Base-by-base conservation (phyloP, 2,797 vertebrate genomes). In the Falco cherrug region DNA sequence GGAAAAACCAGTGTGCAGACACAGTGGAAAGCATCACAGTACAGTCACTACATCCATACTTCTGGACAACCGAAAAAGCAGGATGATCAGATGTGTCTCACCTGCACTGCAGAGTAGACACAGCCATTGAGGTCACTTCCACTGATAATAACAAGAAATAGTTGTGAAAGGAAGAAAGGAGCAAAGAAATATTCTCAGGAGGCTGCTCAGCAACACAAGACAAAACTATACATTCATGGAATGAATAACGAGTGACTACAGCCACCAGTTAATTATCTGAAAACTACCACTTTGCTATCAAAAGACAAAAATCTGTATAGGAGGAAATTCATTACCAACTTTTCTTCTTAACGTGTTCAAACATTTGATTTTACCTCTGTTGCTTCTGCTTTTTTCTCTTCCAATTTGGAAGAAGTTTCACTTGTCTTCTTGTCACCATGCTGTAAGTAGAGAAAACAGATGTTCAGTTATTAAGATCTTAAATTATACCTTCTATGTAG, bases 361-460 rank as follows among this genome's bases (percentile, higher is more conserved):
- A 91, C 7, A 70, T 5, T 45, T 71, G 29, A 50, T 76, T 76
- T 97, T 98, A 98, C 98, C 98, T 98, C 97, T 82, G 65, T 33
- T 1, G 26, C 74, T 45, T 87, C 87, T 76, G 53, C 56, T 87
- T 95, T 97, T 37, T 97, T 96, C 84, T 97, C 96, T 97, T 33
- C 97, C 0, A 43, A 20, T 33, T 79, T 94, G 24, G 97, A 97
- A 95, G 97, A 51, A 11, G 81, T 79, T 95, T 51, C 95, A 78
- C n/a, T 90, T 76, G 47, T 39, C 90, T 97, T 97, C 71, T 95
- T 97, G 90, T 84, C 92, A 63, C 48, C 95, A 26, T 97, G 97
- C 98, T 98, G 83, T 28, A 91, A 95, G 35, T 1, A 91, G 24
- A 96, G 31, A 90, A 86, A 88, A 89, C 0, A 86, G 18, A 63